Evolutionary conservation across 2,888 invertebrate species (phyloP), one percentile per base, ranked within the genome.

Genomic region (Rhorus exstirpatorius): DNA sequence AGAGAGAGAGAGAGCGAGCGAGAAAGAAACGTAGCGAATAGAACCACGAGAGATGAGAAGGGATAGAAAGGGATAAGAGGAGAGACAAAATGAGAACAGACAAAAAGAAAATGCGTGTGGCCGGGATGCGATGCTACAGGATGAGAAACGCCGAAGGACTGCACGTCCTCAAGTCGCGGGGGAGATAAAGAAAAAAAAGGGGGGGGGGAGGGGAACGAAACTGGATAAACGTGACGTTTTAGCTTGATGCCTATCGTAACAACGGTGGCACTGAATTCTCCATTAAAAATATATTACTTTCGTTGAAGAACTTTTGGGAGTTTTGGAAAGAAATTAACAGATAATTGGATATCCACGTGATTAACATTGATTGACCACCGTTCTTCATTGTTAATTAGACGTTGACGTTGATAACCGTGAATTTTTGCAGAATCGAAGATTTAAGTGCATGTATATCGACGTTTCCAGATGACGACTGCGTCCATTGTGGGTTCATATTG

Each of bases 21-120:
- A 26, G 60, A 26, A 58, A 19, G 58, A 61, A 68, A 80, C 76
- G 79, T 38, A 76, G 72, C 63, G 61, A 72, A 19, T 63, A 68
- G 65, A 74, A 51, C 44, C 26, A 46, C 55, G 31, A 71, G 75
- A 49, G 61, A 75, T 61, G 71, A 70, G 38, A 10, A 74, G 12
- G 46, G 49, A 60, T 6, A 55, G 63, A 65, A 65, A 58, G 65
- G 46, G 35, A 68, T 7, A 7, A 58, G 77, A 61, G 67, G 75
- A 76, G 77, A 83, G 70, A 70, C 61, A 44, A 53, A 77, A 81
- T 70, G 81, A 77, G 60, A 77, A 77, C 65, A 49, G 65, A 58
- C 58, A 35, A 67, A 67, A 77, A 71, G 67, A 72, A 77, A 77
- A 81, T 51, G 55, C 65, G 65, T 70, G 19, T 63, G 75, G 49